Conservation (phyloP, 2,797 vertebrate genomes). For the Mus caroli region DNA sequence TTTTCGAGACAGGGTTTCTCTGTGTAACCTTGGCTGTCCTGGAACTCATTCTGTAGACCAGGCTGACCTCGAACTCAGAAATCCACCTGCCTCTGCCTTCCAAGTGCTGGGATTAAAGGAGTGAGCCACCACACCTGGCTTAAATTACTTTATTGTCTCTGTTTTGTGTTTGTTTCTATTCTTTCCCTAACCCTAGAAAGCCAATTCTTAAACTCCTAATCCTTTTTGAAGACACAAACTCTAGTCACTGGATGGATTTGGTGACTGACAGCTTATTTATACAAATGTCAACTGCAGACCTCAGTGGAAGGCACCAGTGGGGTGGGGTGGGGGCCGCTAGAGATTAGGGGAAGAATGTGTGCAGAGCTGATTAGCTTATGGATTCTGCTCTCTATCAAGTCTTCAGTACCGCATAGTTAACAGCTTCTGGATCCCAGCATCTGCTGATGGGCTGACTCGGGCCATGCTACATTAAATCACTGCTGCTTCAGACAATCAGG, state of each 20-base stretch:
- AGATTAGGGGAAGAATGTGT: neutral
- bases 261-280: neutral
- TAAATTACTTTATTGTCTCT: constrained; percentile 11
- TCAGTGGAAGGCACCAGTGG: neutral
- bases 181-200: constrained; percentile 12
- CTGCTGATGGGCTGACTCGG: constrained; percentile 18
- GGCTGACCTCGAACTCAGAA: no score
- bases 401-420: constrained; percentile 45
- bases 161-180: neutral
- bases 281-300: constrained; percentile 37
- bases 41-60: no score
- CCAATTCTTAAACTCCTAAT: neutral
- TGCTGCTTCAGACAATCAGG: constrained; percentile 45
- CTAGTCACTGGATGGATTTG: neutral
- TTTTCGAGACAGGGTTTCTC: no score
- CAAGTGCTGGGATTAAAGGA: no score
- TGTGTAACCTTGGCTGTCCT: no score
- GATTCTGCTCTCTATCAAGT: constrained; percentile 7
- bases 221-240: constrained; percentile 23
- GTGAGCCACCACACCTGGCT: neutral
- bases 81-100: no score
- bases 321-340: neutral
- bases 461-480: constrained; percentile 15
- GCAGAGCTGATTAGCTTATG: neutral
- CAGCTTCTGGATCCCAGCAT: constrained; percentile 61